A percentile compares a stretch with the other conserved stretches of the same genome.
phyloP scores from a whole-genome alignment of 2,888 invertebrate genomes.

The Thumatha senex region DNA sequence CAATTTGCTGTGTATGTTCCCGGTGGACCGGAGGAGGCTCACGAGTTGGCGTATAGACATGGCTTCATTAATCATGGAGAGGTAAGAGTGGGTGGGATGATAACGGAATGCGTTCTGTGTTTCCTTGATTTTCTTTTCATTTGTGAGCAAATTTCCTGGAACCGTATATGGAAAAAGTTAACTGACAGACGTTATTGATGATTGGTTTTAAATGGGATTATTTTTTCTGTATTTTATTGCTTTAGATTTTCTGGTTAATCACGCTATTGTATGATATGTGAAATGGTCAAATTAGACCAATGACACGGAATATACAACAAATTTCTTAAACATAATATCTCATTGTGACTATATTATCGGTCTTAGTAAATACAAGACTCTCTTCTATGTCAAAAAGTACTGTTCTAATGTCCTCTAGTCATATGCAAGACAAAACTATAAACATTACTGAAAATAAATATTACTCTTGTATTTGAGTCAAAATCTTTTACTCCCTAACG shows the following conservation, averaged over 20 bases:
- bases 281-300: no score
- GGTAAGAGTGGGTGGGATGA: constrained; percentile 54
- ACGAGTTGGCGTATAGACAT: constrained; percentile 72
- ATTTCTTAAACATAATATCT: no score
- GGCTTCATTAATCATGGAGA: constrained; percentile 78
- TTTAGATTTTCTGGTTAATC: constrained; percentile 1
- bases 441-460: no score
- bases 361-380: no score
- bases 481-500: no score
- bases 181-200: constrained; percentile 33
- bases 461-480: no score
- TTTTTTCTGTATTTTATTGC: constrained; percentile 13
- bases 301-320: no score
- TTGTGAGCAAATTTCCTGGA: constrained; percentile 14
- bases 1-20: constrained; percentile 60
- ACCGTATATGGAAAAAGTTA: constrained; percentile 12
- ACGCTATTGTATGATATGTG: not conserved
- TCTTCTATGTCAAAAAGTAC: no score
- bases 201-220: constrained; percentile 18
- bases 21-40: constrained; percentile 59
- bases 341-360: no score
- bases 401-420: no score
- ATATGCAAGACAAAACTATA: no score
- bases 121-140: constrained; percentile 23
- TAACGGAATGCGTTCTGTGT: constrained; percentile 31